phyloP scores from a whole-genome alignment of 37 sponge, comb jelly and placozoan species.

The Petrosia ficiformis region DNA sequence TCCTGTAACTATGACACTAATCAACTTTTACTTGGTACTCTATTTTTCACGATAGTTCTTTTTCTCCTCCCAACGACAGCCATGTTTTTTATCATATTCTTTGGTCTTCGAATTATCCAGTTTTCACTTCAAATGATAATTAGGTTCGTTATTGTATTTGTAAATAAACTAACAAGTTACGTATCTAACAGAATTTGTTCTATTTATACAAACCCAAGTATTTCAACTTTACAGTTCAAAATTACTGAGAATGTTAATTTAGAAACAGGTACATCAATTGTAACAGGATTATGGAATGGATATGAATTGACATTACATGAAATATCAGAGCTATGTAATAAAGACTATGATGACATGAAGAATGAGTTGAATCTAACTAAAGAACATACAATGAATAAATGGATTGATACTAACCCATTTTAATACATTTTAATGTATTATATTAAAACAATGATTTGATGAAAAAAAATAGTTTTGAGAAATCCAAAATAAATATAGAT shows the following conservation, averaged over 20 bases:
- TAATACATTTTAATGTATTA: not conserved
- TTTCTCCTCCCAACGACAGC: conserved; percentile 71
- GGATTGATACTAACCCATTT: not conserved
- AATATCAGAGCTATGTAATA: not conserved
- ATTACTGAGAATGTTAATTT: not conserved
- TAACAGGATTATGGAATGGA: not conserved
- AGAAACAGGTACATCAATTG: not conserved
- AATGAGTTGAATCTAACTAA: too few species aligned
- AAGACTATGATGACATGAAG: not conserved
- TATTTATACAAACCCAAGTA: not conserved
- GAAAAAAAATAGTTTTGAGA: too few species aligned
- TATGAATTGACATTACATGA: not conserved
- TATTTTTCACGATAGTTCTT: conserved; percentile 73
- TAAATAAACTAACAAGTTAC: conserved; percentile 15
- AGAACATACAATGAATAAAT: not conserved
- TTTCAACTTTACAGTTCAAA: not conserved
- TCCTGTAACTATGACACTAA: conserved; percentile 63
- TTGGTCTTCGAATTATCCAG: conserved; percentile 26
- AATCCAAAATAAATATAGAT: too few species aligned
- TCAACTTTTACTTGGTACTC: conserved; percentile 69
- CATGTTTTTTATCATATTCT: conserved; percentile 55
- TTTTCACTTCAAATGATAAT: conserved; percentile 28
- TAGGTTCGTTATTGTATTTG: conserved; percentile 13
- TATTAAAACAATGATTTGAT: too few species aligned
- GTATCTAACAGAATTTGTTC: not conserved